These are phyloP conservation scores for Neodon shergylaensis DNA, from an alignment of 2,113 vertebrate species.

Conservation along the genomic window DNA sequence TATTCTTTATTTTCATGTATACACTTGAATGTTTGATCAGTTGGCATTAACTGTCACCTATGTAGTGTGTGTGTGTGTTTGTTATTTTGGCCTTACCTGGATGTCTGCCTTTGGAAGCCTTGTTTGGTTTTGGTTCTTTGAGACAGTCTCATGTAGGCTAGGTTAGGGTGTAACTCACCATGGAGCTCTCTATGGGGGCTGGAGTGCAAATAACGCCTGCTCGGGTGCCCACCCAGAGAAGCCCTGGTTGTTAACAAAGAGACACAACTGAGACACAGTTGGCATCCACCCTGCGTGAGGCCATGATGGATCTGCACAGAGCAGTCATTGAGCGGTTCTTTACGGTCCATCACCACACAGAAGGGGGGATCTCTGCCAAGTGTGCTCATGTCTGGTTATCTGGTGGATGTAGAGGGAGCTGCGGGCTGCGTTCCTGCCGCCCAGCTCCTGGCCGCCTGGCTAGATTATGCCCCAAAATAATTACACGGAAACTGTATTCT, in stretches of 20 bases:
- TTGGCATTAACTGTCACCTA: background rate
- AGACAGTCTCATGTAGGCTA: background rate
- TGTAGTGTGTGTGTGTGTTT: background rate
- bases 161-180: background rate
- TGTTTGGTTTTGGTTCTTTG: background rate
- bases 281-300: background rate
- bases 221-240: background rate
- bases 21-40: background rate
- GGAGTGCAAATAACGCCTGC: background rate
- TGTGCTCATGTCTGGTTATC: background rate
- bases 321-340: background rate
- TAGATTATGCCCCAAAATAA: too few species aligned
- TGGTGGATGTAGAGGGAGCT: background rate
- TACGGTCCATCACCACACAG: background rate
- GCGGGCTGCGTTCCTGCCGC: too few species aligned
- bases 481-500: too few species aligned
- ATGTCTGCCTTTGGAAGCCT: background rate
- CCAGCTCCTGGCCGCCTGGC: too few species aligned
- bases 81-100: background rate
- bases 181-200: background rate
- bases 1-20: conserved; percentile 8
- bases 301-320: background rate
- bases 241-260: background rate
- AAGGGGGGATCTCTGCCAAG: background rate
- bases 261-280: rapidly evolving